Conservation (phyloP, 2,113 vertebrate species). For the Myrmecophaga tridactyla region DNA sequence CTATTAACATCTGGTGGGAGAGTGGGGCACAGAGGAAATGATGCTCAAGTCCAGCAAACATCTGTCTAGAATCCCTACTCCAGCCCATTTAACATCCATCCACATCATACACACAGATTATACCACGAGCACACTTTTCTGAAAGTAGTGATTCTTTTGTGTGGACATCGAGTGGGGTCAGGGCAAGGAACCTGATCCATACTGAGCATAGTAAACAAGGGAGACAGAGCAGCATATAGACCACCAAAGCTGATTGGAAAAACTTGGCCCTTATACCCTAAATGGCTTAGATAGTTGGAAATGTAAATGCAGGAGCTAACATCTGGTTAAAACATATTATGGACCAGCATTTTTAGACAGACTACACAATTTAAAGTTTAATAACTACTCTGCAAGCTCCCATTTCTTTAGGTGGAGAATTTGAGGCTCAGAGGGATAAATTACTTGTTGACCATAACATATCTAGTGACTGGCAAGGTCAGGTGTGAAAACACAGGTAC, state of each 20-base stretch:
- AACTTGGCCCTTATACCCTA: background rate
- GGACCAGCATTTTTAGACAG: background rate
- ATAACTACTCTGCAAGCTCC: background rate
- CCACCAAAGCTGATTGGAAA: background rate
- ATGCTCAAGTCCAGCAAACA: background rate
- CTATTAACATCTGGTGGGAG: background rate
- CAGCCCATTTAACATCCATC: background rate
- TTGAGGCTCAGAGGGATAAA: background rate
- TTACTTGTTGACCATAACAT: background rate
- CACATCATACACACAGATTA: background rate
- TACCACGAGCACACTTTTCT: background rate
- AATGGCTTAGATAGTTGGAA: background rate
- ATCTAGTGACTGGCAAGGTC: background rate
- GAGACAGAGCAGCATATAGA: background rate
- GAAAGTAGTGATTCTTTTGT: background rate
- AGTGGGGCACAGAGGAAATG: background rate
- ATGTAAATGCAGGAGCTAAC: background rate
- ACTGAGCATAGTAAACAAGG: background rate
- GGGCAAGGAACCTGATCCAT: background rate
- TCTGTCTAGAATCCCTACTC: background rate
- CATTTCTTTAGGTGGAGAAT: background rate
- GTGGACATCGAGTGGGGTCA: background rate
- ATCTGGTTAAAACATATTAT: background rate
- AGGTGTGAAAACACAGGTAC: background rate
- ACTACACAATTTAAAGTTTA: background rate